Conservation (phyloP, 2,797 vertebrate genomes). For the Bovichtus variegatus region DNA sequence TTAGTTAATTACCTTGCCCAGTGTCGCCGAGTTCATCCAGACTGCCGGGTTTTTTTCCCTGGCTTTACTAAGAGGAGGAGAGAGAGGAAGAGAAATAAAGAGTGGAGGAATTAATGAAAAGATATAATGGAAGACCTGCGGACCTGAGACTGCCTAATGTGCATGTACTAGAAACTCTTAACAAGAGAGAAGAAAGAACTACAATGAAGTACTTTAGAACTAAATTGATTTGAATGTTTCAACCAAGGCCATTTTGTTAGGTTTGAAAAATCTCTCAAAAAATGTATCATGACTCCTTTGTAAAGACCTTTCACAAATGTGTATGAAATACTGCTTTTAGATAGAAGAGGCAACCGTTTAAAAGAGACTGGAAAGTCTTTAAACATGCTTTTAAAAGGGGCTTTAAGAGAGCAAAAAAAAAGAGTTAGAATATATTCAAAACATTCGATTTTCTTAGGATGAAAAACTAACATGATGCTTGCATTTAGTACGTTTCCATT, state of each 20-base stretch:
- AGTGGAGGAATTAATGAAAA: slow-evolving; percentile 5
- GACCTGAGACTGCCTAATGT: slow-evolving; percentile 11
- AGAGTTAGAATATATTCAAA: not conserved
- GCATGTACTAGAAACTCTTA: not conserved
- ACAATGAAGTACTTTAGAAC: not conserved
- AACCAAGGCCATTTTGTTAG: not conserved
- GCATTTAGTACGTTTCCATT: no score
- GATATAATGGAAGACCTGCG: not conserved
- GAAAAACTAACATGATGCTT: not conserved
- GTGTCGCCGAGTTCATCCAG: slow-evolving; percentile 55
- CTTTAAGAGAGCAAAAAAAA: not conserved
- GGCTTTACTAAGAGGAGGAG: slow-evolving; percentile 26
- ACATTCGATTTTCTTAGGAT: not conserved
- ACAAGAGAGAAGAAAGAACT: slow-evolving; percentile 6
- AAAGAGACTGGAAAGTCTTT: not conserved
- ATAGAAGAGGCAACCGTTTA: not conserved
- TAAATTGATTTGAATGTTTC: not conserved
- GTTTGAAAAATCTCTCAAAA: not conserved
- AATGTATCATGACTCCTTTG: not conserved
- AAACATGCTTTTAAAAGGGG: not conserved
- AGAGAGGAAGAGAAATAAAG: not conserved
- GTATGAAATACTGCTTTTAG: not conserved
- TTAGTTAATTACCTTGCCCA: slow-evolving; percentile 58
- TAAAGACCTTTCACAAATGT: slow-evolving; percentile 1
- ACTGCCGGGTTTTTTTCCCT: slow-evolving; percentile 38